Base-by-base conservation (phyloP, 2,113 vertebrate species). In the Nannospalax galili region DNA sequence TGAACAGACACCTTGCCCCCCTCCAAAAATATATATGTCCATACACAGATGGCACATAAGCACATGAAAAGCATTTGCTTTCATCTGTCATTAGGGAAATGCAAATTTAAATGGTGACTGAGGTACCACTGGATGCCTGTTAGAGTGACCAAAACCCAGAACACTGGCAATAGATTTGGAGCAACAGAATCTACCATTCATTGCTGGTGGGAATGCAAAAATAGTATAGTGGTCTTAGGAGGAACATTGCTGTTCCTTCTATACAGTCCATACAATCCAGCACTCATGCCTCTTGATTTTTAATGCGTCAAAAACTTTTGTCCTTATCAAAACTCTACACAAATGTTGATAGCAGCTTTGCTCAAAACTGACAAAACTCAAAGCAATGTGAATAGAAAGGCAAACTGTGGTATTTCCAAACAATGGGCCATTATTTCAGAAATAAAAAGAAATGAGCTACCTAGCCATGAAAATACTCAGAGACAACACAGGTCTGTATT, bases 41-140 rank as follows among this genome's bases (percentile, higher is more conserved):
- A 15, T 77, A 42, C 16, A 52, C 9, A 90, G 42, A 67, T 84
- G n/a, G 79, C 22, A 73, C 89, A 69, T 75, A 86, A 86, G 4
- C 9, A 19, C 60, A 70, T 42, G 45, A 84, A 89, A 84, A 52
- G 40, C 81, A 8, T 14, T 64, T 35, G 17, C 64, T 35, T 88
- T 84, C 1, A 79, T 42, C 24, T 62, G 32, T 45, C 35, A 90
- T 87, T 87, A 92, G 56, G 60, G 58, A 92, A 90, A 73, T 94
- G 6, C 52, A 73, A 65, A 58, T 48, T 58, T 77, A 95, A 78
- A 69, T 20, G 48, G 11, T 52, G 48, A 67, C 11, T 37, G 58
- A 80, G 56, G 35, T 80, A 15, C 8, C 16, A 85, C 8, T n/a
- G 17, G 12, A 30, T 20, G 52, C 7, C 1, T 75, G 5, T 62